Evolutionary conservation across 2,888 invertebrate species (phyloP).

Genomic region (Trichogramma evanescens): DNA sequence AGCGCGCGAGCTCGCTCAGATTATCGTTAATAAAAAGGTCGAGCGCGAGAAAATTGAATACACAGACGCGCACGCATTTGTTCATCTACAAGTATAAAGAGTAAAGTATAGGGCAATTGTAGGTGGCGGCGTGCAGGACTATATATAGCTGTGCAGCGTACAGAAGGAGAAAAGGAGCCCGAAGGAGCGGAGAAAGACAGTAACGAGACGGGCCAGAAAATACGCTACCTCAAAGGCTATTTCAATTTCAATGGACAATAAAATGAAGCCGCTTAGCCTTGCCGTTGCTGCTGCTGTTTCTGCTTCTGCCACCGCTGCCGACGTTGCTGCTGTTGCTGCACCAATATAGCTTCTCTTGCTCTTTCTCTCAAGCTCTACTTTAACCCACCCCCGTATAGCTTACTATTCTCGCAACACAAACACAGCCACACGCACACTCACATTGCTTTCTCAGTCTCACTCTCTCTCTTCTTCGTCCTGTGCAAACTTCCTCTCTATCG

Average conservation of each 20-base stretch:
- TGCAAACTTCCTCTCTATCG: not conserved
- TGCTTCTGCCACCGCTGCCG: too few relatives aligned
- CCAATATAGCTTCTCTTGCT: too few relatives aligned
- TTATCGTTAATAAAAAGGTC: too few relatives aligned
- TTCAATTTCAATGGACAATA: constrained; percentile 22
- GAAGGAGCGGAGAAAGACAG: constrained; percentile 1
- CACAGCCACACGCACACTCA: not conserved
- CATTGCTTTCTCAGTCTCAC: not conserved
- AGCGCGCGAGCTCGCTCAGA: too few relatives aligned
- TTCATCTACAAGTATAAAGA: not conserved
- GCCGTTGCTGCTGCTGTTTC: not conserved
- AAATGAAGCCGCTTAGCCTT: constrained; percentile 18
- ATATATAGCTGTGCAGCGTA: too few relatives aligned
- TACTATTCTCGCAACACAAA: constrained; percentile 13
- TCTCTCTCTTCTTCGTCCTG: not conserved
- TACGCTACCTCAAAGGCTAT: constrained; percentile 17
- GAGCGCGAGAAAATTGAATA: too few relatives aligned
- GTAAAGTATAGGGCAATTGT: not conserved
- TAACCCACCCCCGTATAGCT: not conserved
- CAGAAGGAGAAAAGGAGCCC: not conserved
- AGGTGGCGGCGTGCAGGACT: too few relatives aligned
- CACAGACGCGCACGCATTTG: too few relatives aligned
- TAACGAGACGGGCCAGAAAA: constrained; percentile 15
- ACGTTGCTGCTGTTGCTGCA: too few relatives aligned
- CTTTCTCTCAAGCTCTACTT: too few relatives aligned